A percentile compares a stretch with the other conserved stretches of the same genome.
phyloP scores from a whole-genome alignment of 2,797 vertebrate species.

The Allochrocebus solatus region DNA sequence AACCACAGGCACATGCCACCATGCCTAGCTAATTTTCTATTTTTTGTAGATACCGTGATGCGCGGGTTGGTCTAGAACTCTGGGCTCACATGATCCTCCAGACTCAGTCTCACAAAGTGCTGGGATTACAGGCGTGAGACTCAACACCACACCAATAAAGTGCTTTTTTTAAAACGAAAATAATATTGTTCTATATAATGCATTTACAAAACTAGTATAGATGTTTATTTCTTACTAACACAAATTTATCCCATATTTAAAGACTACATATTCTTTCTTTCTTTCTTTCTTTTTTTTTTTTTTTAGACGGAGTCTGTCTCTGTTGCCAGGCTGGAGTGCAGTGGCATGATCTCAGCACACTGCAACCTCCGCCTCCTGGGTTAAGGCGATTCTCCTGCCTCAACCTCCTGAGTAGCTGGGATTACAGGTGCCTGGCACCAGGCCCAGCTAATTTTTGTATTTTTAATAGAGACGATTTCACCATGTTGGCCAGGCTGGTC shows the following conservation, averaged over 20 bases:
- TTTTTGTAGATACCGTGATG: not conserved
- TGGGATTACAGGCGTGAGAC: not conserved
- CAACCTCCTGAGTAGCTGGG: not conserved
- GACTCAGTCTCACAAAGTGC: not conserved
- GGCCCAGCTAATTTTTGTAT: not conserved
- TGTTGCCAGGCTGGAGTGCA: not conserved
- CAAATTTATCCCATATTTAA: not conserved
- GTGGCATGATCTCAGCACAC: not conserved
- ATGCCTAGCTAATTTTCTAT: not conserved
- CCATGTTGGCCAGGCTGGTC: not conserved
- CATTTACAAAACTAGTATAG: not conserved
- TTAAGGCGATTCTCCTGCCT: not conserved
- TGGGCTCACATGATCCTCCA: not conserved
- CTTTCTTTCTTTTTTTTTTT: no score
- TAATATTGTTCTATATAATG: not conserved
- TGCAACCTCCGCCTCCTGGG: no score
- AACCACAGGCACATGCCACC: not conserved
- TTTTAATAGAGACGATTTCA: not conserved
- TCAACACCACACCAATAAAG: not conserved
- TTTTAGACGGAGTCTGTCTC: no score
- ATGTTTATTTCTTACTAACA: not conserved
- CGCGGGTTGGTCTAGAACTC: not conserved
- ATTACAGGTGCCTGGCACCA: not conserved
- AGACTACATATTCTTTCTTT: not conserved
- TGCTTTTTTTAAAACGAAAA: not conserved